phyloP scores from a whole-genome alignment of 2,888 invertebrate genomes.

The Apodemia duryi region DNA sequence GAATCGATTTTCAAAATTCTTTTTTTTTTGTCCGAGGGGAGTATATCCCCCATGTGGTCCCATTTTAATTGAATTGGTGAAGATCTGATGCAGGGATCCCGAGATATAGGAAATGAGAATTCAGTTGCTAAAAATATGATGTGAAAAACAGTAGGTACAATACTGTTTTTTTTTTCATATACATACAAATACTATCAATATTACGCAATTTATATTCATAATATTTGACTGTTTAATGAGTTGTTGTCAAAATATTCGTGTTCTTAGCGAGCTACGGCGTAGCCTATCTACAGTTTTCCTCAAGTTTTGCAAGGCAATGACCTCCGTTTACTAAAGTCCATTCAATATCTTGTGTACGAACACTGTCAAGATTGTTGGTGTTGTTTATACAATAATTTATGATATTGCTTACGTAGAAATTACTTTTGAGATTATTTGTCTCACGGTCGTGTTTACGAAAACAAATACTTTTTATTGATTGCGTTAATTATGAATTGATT shows the following conservation, averaged over 20 bases:
- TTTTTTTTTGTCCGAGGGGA: too few species aligned
- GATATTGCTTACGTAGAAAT: slow-evolving; percentile 12
- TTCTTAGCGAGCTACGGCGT: background rate
- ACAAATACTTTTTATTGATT: slow-evolving; percentile 1
- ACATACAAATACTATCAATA: too few species aligned
- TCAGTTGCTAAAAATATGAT: too few species aligned
- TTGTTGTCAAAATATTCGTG: background rate
- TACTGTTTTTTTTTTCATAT: too few species aligned
- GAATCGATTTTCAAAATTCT: too few species aligned
- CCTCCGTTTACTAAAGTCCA: slow-evolving; percentile 12
- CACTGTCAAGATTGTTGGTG: background rate
- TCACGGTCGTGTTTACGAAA: slow-evolving; percentile 5
- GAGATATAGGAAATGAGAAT: too few species aligned
- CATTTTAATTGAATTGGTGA: too few species aligned
- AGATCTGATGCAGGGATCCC: too few species aligned
- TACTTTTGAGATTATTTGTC: background rate
- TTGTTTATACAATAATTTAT: slow-evolving; percentile 10
- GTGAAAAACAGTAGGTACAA: too few species aligned
- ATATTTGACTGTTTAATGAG: too few species aligned
- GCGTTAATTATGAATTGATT: background rate
- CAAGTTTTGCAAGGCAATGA: slow-evolving; percentile 12
- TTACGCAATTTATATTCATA: too few species aligned
- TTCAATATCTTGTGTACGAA: background rate
- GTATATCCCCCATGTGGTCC: too few species aligned
- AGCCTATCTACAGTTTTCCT: background rate